Percentiles rank a stretch among this genome's conserved stretches.
Conservation (phyloP, 2,888 invertebrate species). For the Maniola hyperantus region DNA sequence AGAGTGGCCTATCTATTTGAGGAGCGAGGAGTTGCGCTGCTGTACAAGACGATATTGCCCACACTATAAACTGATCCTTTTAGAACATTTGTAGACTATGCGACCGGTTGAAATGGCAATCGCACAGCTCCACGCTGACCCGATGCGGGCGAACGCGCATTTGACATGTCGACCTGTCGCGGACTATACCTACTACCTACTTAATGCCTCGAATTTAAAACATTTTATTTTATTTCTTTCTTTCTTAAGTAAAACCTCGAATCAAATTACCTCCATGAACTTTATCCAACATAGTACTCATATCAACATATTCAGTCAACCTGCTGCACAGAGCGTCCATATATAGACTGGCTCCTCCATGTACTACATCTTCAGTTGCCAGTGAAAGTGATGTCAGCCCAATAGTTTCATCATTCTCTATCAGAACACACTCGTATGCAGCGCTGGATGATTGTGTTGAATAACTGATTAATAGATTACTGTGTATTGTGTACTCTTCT, state of each 20-base stretch:
- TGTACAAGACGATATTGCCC: too few species aligned
- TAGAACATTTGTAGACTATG: too few species aligned
- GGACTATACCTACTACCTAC: too few species aligned
- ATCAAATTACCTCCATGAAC: constrained; percentile 71
- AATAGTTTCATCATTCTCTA: constrained; percentile 65
- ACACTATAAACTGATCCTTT: too few species aligned
- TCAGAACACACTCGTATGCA: constrained; percentile 71
- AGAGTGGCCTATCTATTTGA: too few species aligned
- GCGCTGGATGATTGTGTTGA: constrained; percentile 64
- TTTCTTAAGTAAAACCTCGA: neutral
- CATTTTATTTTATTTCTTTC: neutral
- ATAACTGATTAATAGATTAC: constrained; percentile 69
- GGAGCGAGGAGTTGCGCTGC: too few species aligned
- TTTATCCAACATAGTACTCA: constrained; percentile 70
- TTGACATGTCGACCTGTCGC: too few species aligned
- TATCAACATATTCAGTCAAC: constrained; percentile 64
- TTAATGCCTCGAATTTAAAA: too few species aligned
- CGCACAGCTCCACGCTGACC: too few species aligned
- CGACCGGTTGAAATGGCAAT: too few species aligned
- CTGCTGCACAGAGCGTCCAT: constrained; percentile 68
- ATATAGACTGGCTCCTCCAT: constrained; percentile 62
- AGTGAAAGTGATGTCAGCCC: constrained; percentile 42
- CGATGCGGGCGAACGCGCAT: too few species aligned
- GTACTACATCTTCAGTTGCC: constrained; percentile 6
- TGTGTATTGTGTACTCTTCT: constrained; percentile 64